A percentile compares a stretch with the other conserved stretches of the same genome.
Evolutionary conservation across 1,140 invertebrate species (phyloP).

Genomic region (Uloborus diversus): DNA sequence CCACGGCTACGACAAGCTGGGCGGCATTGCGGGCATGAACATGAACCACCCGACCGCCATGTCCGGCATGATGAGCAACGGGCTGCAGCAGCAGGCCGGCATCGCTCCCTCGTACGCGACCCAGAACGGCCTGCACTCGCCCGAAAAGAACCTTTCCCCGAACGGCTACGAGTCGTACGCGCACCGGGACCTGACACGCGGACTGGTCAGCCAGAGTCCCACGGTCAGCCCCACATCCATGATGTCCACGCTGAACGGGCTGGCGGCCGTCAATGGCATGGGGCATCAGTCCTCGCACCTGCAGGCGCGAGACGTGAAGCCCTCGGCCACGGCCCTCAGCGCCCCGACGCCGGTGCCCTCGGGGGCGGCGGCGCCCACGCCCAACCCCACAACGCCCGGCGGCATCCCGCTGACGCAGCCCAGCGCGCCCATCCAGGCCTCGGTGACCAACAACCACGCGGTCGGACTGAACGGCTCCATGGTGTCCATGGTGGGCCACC

Average conservation of each 20-base stretch:
- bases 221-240: constrained; percentile 64
- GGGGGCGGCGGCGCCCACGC: constrained; percentile 11
- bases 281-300: constrained; percentile 69
- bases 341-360: constrained; percentile 40
- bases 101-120: constrained; percentile 75
- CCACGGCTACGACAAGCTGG: constrained; percentile 69
- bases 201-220: constrained; percentile 66
- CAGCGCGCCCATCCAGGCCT: constrained; percentile 37
- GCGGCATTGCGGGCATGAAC: constrained; percentile 71
- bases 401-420: constrained; percentile 40
- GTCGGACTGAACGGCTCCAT: constrained; percentile 44
- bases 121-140: constrained; percentile 74
- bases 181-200: constrained; percentile 69
- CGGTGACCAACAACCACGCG: constrained; percentile 45
- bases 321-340: constrained; percentile 31
- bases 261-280: constrained; percentile 65
- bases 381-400: constrained; percentile 14
- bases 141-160: constrained; percentile 75
- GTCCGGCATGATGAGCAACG: constrained; percentile 72
- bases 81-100: constrained; percentile 16
- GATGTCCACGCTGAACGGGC: constrained; percentile 66
- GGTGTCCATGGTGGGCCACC: constrained; percentile 36
- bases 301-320: constrained; percentile 61
- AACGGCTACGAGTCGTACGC: constrained; percentile 72
- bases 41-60: constrained; percentile 72